phyloP scores from a whole-genome alignment of 2,888 invertebrate genomes.

The Cyaniris semiargus region DNA sequence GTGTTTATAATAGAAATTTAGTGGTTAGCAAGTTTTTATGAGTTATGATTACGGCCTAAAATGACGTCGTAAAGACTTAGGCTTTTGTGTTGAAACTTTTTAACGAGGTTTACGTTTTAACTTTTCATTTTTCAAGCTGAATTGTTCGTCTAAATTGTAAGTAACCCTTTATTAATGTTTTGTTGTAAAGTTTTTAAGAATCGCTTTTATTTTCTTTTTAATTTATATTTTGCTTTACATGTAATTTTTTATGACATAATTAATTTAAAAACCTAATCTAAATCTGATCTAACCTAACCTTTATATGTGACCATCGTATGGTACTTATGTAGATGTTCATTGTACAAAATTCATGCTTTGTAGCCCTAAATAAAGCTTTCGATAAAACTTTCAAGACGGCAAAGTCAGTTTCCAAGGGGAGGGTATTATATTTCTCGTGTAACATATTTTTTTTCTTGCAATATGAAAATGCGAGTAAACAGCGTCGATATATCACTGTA shows the following conservation, averaged over 20 bases:
- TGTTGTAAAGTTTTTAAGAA: neutral
- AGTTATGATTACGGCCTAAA: slow-evolving; percentile 3
- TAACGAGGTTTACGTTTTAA: neutral
- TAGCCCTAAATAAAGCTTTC: neutral
- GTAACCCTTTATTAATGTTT: neutral
- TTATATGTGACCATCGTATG: too few species aligned
- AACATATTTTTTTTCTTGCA: neutral
- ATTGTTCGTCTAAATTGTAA: neutral
- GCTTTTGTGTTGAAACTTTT: slow-evolving; percentile 2
- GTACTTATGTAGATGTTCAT: too few species aligned
- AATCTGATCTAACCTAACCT: too few species aligned
- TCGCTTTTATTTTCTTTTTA: neutral
- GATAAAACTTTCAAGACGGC: neutral
- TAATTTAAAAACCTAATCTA: too few species aligned
- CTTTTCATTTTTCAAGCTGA: neutral
- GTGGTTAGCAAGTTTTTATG: neutral
- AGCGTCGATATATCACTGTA: neutral
- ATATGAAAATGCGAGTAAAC: neutral
- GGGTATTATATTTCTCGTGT: neutral
- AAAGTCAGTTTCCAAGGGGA: neutral
- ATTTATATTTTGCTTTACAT: neutral
- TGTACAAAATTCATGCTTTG: too few species aligned
- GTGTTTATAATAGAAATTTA: slow-evolving; percentile 2
- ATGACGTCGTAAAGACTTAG: neutral
- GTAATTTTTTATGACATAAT: too few species aligned